Conservation (phyloP, 2,888 invertebrate species). For the Resseliella maxima region DNA sequence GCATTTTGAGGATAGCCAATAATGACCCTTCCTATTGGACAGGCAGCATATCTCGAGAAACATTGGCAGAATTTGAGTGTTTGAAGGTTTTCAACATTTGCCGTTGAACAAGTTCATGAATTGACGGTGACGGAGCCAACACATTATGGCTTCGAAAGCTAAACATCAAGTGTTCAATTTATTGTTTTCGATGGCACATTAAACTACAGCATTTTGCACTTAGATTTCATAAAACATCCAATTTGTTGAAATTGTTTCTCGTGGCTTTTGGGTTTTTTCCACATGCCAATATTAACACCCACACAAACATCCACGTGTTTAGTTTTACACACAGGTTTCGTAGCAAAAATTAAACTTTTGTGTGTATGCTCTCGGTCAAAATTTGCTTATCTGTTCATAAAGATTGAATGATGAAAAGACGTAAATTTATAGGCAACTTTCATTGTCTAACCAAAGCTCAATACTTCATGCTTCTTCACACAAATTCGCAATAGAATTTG, state of each 20-base stretch:
- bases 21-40: not conserved
- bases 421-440: not conserved
- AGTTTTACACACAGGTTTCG: too few species aligned
- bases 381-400: not conserved
- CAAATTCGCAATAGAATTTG: not conserved
- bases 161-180: slow-evolving; percentile 42
- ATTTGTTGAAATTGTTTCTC: slow-evolving; percentile 23
- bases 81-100: not conserved
- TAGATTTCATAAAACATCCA: slow-evolving; percentile 19
- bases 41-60: not conserved
- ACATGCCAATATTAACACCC: not conserved
- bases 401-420: not conserved
- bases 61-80: not conserved
- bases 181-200: slow-evolving; percentile 49
- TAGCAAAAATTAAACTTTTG: too few species aligned
- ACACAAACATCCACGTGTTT: too few species aligned
- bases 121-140: not conserved
- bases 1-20: slow-evolving; percentile 22
- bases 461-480: not conserved
- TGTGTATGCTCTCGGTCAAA: not conserved
- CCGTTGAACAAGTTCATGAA: not conserved
- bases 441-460: not conserved
- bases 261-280: not conserved
- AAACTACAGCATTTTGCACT: slow-evolving; percentile 46
- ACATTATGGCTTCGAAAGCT: not conserved